Conservation (phyloP, 2,888 invertebrate genomes). For the Strigamia transsilvanica region DNA sequence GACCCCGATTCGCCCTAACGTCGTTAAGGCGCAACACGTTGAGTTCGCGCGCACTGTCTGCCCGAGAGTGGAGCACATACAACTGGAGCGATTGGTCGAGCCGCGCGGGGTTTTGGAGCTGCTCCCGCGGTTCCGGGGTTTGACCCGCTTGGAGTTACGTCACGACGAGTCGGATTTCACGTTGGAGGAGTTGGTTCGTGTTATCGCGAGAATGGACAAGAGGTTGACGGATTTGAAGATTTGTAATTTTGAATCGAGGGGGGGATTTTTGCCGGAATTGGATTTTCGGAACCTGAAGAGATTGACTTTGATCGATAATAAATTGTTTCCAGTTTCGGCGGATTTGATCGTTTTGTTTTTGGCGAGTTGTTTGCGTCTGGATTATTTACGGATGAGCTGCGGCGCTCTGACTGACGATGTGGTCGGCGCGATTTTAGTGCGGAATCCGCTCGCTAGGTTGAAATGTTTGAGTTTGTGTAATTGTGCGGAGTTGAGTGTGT, state of each 20-base stretch:
- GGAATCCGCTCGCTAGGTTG: background rate
- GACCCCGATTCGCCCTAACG: conserved; percentile 22
- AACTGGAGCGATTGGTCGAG: background rate
- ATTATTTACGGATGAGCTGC: background rate
- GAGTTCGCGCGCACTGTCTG: background rate
- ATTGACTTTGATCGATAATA: background rate
- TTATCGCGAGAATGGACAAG: background rate
- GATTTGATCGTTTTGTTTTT: background rate
- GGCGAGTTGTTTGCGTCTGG: background rate
- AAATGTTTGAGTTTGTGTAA: background rate
- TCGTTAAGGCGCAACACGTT: background rate
- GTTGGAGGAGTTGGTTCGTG: background rate
- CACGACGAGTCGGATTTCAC: background rate
- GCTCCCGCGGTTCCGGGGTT: background rate
- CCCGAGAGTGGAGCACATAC: background rate
- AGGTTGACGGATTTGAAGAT: background rate
- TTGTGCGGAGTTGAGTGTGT: background rate
- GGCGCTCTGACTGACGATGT: background rate
- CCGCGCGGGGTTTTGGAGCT: background rate
- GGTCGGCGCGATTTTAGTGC: background rate
- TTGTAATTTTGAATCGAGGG: background rate
- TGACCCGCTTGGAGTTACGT: background rate
- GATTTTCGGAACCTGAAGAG: background rate
- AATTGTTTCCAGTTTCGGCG: background rate
- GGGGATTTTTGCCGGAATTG: background rate